phyloP scores from a whole-genome alignment of 1,140 invertebrate genomes.

The Drosophila kohkoa region DNA sequence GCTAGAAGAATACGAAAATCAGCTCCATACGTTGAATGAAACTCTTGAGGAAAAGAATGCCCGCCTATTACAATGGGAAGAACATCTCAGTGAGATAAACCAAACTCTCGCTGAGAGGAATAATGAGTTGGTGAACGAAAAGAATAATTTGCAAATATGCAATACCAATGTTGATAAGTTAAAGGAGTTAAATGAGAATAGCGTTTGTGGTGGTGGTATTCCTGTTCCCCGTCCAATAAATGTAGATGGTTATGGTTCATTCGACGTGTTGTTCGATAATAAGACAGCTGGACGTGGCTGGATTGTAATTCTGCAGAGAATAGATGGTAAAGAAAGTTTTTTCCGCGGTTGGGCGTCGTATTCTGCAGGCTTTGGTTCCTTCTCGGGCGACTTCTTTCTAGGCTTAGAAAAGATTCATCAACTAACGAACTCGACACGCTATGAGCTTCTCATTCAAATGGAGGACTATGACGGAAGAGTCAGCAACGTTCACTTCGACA shows the following conservation, averaged over 20 bases:
- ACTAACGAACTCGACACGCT: neutral
- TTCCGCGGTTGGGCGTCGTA: neutral
- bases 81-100: too few relatives aligned
- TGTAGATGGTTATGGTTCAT: neutral
- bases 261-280: conserved; percentile 10
- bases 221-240: too few relatives aligned
- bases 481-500: neutral
- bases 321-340: conserved; percentile 6
- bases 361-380: neutral
- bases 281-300: neutral
- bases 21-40: too few relatives aligned
- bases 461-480: neutral
- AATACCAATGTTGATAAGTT: too few relatives aligned
- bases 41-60: too few relatives aligned
- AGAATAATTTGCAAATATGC: too few relatives aligned
- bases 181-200: too few relatives aligned
- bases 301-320: conserved; percentile 9
- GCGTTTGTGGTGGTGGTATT: too few relatives aligned
- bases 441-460: conserved; percentile 1
- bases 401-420: conserved; percentile 17
- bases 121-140: too few relatives aligned
- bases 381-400: conserved; percentile 4
- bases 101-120: too few relatives aligned
- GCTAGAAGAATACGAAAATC: too few relatives aligned
- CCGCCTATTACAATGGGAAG: too few relatives aligned